Percentiles rank a stretch among this genome's conserved stretches.
Evolutionary conservation across 2,113 vertebrate species (phyloP).

Genomic region (Ailurus styani): DNA sequence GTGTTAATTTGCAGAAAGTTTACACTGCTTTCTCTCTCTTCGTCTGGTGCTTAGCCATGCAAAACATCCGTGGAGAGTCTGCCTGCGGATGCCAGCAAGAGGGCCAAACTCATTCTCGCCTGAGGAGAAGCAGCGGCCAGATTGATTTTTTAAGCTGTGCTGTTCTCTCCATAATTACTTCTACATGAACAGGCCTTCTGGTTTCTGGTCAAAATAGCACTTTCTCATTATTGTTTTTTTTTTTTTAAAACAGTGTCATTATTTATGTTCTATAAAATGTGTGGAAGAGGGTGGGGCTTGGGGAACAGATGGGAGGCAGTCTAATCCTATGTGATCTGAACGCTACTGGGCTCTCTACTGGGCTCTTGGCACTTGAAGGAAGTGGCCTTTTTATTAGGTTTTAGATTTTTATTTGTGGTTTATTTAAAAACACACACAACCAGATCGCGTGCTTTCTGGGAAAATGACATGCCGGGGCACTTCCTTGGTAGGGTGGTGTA

Average conservation of each 20-base stretch:
- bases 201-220: not conserved
- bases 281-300: not conserved
- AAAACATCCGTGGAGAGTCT: not conserved
- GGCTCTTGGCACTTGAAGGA: not conserved
- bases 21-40: not conserved
- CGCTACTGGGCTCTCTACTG: not conserved
- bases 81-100: not conserved
- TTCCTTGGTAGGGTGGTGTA: not conserved
- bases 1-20: slow-evolving; percentile 43
- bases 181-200: not conserved
- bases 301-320: not conserved
- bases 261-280: not conserved
- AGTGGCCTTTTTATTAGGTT: not conserved
- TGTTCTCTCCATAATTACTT: not conserved
- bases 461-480: not conserved
- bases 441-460: not conserved
- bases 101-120: not conserved
- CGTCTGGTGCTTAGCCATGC: not conserved
- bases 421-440: not conserved
- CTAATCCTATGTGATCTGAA: not conserved
- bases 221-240: not conserved
- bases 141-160: not conserved
- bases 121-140: not conserved
- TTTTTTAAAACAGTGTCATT: not conserved
- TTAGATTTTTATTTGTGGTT: not conserved